phyloP scores from a whole-genome alignment of 2,113 vertebrate genomes.

The Rhagologus leucostigma region DNA sequence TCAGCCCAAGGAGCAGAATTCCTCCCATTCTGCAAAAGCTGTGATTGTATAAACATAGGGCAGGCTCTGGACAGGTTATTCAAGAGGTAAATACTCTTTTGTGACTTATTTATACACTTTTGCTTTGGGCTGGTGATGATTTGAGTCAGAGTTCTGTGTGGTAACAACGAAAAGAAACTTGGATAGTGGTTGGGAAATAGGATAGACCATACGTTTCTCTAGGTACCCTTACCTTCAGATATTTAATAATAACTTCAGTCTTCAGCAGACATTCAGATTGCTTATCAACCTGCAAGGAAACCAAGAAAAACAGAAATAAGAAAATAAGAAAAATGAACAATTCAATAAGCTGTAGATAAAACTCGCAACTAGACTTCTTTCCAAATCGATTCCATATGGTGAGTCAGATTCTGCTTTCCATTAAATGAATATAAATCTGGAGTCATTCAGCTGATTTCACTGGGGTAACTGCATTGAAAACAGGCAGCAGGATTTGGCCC shows the following conservation, averaged over 20 bases:
- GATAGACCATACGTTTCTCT: constrained; percentile 8
- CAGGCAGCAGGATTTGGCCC: constrained; percentile 39
- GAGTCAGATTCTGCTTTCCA: constrained; percentile 49
- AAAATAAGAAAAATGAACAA: constrained; percentile 39
- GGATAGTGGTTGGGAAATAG: not conserved
- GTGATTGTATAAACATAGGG: not conserved
- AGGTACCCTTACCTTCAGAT: not conserved
- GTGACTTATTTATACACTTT: not conserved
- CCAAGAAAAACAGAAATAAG: constrained; percentile 39
- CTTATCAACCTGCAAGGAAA: constrained; percentile 37
- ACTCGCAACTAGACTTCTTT: constrained; percentile 10
- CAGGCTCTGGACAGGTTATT: not conserved
- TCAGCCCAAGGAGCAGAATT: not conserved
- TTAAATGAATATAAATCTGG: constrained; percentile 53
- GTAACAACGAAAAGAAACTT: not conserved
- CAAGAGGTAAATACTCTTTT: not conserved
- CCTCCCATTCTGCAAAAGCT: not conserved
- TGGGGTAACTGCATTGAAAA: constrained; percentile 31
- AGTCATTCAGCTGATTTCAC: constrained; percentile 28
- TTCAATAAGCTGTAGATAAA: constrained; percentile 54
- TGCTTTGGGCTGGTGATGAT: not conserved
- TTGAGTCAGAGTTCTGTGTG: not conserved
- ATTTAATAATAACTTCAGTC: not conserved
- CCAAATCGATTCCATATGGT: constrained; percentile 55
- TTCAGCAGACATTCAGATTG: constrained; percentile 20